A percentile compares a stretch with the other conserved stretches of the same genome.
Evolutionary conservation across 64 coral and sea anemone genomes (phyloP).

Genomic region (Orbicella faveolata): DNA sequence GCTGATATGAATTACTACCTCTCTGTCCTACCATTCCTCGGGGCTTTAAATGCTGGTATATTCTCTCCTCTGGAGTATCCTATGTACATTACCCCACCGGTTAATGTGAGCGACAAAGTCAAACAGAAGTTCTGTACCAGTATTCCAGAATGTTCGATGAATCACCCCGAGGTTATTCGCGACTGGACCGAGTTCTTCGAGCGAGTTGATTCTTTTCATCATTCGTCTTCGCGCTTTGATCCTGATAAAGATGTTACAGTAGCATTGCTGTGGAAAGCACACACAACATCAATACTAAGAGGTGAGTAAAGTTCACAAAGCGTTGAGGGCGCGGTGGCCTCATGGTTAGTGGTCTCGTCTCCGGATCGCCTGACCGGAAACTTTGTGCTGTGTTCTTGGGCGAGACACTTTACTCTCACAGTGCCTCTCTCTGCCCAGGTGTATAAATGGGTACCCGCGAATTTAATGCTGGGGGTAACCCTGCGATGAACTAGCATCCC

Average conservation of each 20-base stretch:
- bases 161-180: conserved; percentile 49
- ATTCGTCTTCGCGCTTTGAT: background rate
- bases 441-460: no score
- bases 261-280: conserved; percentile 63
- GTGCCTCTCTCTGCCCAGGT: no score
- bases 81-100: conserved; percentile 51
- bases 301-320: conserved; percentile 20
- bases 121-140: conserved; percentile 67
- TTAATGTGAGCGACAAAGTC: conserved; percentile 40
- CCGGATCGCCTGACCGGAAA: no score
- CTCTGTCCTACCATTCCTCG: conserved; percentile 77
- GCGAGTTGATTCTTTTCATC: background rate
- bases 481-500: no score
- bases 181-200: conserved; percentile 74
- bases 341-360: no score
- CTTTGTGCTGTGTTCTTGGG: no score
- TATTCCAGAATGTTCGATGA: conserved; percentile 34
- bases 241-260: conserved; percentile 47
- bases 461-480: no score
- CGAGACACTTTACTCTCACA: no score
- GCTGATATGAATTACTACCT: conserved; percentile 92
- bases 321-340: background rate
- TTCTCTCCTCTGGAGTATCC: conserved; percentile 33
- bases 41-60: conserved; percentile 70
- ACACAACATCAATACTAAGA: conserved; percentile 60